Conservation (phyloP, 2,113 vertebrate species). For the Rostratula benghalensis region DNA sequence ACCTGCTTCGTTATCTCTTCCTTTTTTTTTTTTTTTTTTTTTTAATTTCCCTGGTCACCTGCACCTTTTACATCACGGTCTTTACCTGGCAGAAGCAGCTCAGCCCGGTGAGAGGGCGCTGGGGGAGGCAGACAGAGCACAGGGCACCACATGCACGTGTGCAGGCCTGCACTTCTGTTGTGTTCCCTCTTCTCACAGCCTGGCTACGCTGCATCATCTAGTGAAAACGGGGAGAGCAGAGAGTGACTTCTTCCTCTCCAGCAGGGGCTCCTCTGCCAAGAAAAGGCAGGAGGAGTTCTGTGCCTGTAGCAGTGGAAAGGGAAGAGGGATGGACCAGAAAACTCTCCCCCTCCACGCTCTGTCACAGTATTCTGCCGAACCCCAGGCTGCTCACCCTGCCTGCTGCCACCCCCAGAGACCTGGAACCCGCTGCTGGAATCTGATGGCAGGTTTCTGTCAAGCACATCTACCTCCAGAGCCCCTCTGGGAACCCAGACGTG, state of each 20-base stretch:
- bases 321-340: neutral
- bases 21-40: slow-evolving; percentile 30
- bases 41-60: neutral
- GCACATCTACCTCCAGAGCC: neutral
- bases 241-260: neutral
- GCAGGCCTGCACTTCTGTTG: neutral
- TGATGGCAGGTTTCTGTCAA: neutral
- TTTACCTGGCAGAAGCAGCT: neutral
- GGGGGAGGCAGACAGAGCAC: neutral
- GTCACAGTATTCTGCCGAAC: neutral
- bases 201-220: neutral
- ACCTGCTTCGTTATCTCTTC: neutral
- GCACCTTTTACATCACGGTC: neutral
- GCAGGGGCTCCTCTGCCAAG: neutral
- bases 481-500: neutral
- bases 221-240: neutral
- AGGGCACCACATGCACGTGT: rapidly evolving
- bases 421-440: neutral
- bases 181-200: neutral
- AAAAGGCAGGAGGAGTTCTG: neutral
- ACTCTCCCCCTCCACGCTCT: neutral
- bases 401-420: neutral
- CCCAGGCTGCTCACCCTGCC: neutral
- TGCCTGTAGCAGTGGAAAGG: neutral
- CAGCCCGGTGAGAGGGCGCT: rapidly evolving